Percentiles rank a stretch among this genome's conserved stretches.
Conservation (phyloP, 2,113 vertebrate species). For the zebrafish (Danio rerio) region DNA sequence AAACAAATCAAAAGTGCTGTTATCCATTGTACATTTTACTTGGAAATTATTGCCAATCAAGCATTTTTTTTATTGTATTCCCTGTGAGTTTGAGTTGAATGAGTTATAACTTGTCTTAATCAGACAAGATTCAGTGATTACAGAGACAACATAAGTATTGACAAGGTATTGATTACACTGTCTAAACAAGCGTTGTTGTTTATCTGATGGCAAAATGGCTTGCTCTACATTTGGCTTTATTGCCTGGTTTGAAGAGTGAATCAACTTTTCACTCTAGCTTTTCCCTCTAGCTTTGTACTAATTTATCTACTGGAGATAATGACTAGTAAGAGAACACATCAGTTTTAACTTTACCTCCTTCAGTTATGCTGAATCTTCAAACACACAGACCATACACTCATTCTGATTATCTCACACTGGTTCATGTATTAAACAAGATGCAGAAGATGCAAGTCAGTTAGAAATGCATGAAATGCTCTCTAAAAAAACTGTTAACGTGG, state of each 20-base stretch:
- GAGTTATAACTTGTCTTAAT: neutral
- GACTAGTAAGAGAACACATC: neutral
- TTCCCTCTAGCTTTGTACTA: neutral
- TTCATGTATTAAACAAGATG: neutral
- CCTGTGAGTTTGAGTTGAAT: neutral
- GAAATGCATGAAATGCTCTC: neutral
- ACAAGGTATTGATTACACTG: neutral
- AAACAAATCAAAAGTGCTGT: too few relatives aligned
- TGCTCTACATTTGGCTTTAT: neutral
- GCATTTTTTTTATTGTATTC: too few relatives aligned
- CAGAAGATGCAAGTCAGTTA: neutral
- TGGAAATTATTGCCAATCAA: too few relatives aligned
- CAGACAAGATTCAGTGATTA: neutral
- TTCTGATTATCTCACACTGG: neutral
- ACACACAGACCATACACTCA: too few relatives aligned
- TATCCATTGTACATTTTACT: too few relatives aligned
- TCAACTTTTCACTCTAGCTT: neutral
- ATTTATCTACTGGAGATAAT: neutral
- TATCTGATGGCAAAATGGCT: too few relatives aligned
- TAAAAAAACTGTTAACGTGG: too few relatives aligned
- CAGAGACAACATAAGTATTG: neutral
- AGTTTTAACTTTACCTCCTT: neutral
- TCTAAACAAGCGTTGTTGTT: conserved; percentile 14
- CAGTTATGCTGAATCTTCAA: too few relatives aligned
- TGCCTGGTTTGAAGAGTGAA: neutral